Conservation (phyloP, 2,797 vertebrate species). For the Poecilia velifera region DNA sequence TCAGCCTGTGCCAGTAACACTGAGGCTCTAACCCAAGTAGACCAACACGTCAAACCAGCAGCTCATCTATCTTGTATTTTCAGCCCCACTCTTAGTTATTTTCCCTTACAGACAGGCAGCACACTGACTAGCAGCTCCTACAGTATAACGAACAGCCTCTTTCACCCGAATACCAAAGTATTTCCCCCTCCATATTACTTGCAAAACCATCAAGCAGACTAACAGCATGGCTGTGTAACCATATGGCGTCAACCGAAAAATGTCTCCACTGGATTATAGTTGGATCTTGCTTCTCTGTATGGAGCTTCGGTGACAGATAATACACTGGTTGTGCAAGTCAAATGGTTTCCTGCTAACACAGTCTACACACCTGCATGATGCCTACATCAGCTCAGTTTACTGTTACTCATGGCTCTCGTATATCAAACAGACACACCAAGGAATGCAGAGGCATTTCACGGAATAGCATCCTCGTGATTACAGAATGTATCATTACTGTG, state of each 20-base stretch:
- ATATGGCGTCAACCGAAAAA: constrained; percentile 68
- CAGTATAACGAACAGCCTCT: constrained; percentile 69
- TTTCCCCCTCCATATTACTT: constrained; percentile 72
- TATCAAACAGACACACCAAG: constrained; percentile 47
- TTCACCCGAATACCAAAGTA: constrained; percentile 54
- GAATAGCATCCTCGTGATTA: constrained; percentile 56
- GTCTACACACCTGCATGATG: constrained; percentile 69
- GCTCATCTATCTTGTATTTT: constrained; percentile 58
- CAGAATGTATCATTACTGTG: constrained; percentile 55
- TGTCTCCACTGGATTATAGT: constrained; percentile 61
- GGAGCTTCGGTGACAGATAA: constrained; percentile 72
- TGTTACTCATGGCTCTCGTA: constrained; percentile 42
- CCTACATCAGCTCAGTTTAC: constrained; percentile 61
- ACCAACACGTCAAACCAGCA: constrained; percentile 58
- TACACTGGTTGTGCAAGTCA: constrained; percentile 68
- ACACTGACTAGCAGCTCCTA: constrained; percentile 54
- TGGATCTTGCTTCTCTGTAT: constrained; percentile 70
- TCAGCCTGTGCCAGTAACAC: constrained; percentile 54
- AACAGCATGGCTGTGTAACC: constrained; percentile 70
- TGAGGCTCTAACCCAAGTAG: constrained; percentile 68
- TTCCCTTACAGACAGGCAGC: constrained; percentile 38
- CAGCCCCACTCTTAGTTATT: constrained; percentile 36
- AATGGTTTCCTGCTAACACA: constrained; percentile 71
- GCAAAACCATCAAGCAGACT: constrained; percentile 66
- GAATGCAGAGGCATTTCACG: constrained; percentile 51